Base-by-base conservation (phyloP, 2,797 vertebrate genomes). In the Parambassis ranga region DNA sequence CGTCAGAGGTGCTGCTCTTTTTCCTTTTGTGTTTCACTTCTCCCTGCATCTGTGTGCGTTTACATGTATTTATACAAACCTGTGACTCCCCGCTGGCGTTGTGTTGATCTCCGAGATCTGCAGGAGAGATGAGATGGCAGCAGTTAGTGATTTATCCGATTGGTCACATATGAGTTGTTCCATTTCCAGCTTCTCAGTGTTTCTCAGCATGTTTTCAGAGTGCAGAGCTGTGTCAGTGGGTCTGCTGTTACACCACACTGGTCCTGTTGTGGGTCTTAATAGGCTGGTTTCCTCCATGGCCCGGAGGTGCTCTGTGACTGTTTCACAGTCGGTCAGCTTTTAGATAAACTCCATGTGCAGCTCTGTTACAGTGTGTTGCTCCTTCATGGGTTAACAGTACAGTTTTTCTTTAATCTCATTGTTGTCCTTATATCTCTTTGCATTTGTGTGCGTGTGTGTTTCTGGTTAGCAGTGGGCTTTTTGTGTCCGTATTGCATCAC, bases 101-200 rank as follows among this genome's bases (percentile, higher is more conserved):
- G 49, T 79, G 47, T 52, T 82, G 84, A 38, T 84, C 84, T 43
- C 62, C 83, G 39, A 0, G 82, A 72, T 88, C 86, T 89, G 82
- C 60, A 57, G 68, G 43, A 67, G 36, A 79, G 43, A 82, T 0
- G 5, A 60, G 16, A 74, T 22, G 27, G 28, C 53, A 42, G 20
- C 46, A 14, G 8, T 72, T 15, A 75, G 48, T 11, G 4, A 14
- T 52, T 26, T 26, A 9, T 15, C 1, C 22, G 1, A 24, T 26
- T 24, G 26, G 22, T 24, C 14, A 18, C 13, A n/a, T n/a, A n/a
- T n/a, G n/a, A n/a, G n/a, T n/a, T n/a, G n/a, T n/a, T n/a, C n/a
- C n/a, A n/a, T n/a, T n/a, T n/a, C n/a, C n/a, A n/a, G n/a, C n/a
- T n/a, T n/a, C n/a, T n/a, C n/a, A n/a, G n/a, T n/a, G n/a, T 42